These are phyloP conservation scores for Eumeta japonica DNA, from an alignment of 1,140 invertebrate species.

Conservation along the genomic window DNA sequence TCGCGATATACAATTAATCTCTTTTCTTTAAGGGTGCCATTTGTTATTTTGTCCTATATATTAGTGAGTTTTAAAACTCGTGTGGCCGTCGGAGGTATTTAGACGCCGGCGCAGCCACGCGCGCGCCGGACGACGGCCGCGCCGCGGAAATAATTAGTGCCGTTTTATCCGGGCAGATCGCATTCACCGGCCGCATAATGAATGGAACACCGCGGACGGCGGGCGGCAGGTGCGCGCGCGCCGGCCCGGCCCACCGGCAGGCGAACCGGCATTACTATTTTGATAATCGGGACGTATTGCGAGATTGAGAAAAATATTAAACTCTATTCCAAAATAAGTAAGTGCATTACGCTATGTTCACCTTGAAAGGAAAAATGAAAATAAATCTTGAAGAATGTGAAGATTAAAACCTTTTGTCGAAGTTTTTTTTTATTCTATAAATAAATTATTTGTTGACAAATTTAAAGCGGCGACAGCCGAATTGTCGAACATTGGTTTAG, in stretches of 20 bases:
- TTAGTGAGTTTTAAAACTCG: neutral
- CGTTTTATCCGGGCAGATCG: constrained; percentile 42
- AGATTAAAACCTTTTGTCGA: neutral
- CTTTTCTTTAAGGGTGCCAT: too few relatives aligned
- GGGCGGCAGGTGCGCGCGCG: neutral
- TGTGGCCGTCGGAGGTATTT: neutral
- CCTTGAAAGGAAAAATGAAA: neutral
- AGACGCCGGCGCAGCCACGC: neutral
- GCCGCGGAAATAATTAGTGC: constrained; percentile 50
- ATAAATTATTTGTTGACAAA: too few relatives aligned
- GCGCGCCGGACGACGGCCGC: too few relatives aligned
- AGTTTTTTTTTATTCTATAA: too few relatives aligned
- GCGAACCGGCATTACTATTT: neutral
- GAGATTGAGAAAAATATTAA: neutral
- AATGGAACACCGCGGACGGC: constrained; percentile 39
- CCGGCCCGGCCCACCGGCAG: neutral
- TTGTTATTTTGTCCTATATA: too few relatives aligned
- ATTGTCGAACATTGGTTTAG: too few relatives aligned
- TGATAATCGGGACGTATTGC: neutral
- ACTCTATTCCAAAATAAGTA: neutral
- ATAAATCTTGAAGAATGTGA: neutral
- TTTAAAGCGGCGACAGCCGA: too few relatives aligned
- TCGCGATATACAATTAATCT: neutral
- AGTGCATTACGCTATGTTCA: neutral
- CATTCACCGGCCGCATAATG: constrained; percentile 44